A percentile compares a stretch with the other conserved stretches of the same genome.
Evolutionary conservation across 2,113 vertebrate genomes (phyloP).

Genomic region (Xerus inauris): DNA sequence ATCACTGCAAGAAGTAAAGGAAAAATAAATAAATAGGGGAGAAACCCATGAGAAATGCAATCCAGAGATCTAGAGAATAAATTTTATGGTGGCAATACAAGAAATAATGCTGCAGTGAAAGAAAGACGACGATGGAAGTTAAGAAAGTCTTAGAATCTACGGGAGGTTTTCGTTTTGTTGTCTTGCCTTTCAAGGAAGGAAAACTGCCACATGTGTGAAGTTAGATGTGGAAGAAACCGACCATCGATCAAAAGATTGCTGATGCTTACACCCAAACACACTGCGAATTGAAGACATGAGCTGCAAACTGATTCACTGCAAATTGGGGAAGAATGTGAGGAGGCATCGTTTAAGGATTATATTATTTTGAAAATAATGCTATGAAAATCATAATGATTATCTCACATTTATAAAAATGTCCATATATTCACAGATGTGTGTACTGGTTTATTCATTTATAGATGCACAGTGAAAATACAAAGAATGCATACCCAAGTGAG

Average conservation of each 20-base stretch:
- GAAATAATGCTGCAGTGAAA: background rate
- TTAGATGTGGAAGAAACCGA: background rate
- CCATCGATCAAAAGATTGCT: background rate
- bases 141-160: background rate
- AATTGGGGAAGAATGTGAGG: background rate
- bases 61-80: background rate
- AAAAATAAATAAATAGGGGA: background rate
- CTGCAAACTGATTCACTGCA: background rate
- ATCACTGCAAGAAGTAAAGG: background rate
- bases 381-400: background rate
- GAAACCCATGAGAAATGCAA: background rate
- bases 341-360: background rate
- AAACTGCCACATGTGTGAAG: background rate
- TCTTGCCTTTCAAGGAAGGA: background rate
- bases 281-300: background rate
- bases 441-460: background rate
- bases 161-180: background rate
- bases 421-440: background rate
- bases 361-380: background rate
- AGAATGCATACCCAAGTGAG: background rate
- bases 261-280: background rate
- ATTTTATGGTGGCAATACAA: background rate
- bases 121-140: background rate
- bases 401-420: background rate
- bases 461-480: background rate